Evolutionary conservation across 2,797 vertebrate species (phyloP), one percentile per base, ranked within the genome.

Genomic region (Siniperca undulata): DNA sequence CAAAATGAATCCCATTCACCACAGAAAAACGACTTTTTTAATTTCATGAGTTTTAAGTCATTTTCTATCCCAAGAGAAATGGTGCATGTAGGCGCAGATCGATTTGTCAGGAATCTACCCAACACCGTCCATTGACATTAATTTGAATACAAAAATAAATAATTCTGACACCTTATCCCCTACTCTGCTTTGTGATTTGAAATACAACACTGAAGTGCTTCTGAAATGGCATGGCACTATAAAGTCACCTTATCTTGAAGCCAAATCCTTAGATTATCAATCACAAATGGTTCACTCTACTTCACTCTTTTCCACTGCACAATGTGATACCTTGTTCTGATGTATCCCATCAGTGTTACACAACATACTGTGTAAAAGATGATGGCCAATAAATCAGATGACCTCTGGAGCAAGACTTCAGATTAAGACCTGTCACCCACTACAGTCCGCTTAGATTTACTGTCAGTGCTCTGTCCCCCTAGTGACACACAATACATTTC

Each of bases 371-470:
- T 85, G 86, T 86, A 84, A 88, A 87, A 91, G 74, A 90, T 89
- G 85, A 92, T 84, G 36, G 88, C 77, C 85, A 82, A 89, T 94
- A 92, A 86, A 94, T 94, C 91, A 90, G 27, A 67, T 88, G 90
- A 92, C 91, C 91, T 86, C 88, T 83, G 75, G 84, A 88, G 90
- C 86, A 81, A 73, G 89, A 87, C 90, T 84, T 77, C 67, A 90
- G 88, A 93, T 93, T 88, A 93, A 85, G 86, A 86, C 80, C 84
- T 87, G 87, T 91, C 91, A 86, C 44, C 80, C 50, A 24, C 66
- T 69, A 70, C 73, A 74, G 84, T 70, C 70, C 27, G 10, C 67
- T 70, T 36, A 85, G 83, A 93, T 91, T 91, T 91, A 92, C 71
- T 82, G 85, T 77, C 67, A 42, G 67, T 17, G 6, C 52, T 73